Evolutionary conservation across 2,797 vertebrate species (phyloP).

Genomic region (Acropternis orthonyx): DNA sequence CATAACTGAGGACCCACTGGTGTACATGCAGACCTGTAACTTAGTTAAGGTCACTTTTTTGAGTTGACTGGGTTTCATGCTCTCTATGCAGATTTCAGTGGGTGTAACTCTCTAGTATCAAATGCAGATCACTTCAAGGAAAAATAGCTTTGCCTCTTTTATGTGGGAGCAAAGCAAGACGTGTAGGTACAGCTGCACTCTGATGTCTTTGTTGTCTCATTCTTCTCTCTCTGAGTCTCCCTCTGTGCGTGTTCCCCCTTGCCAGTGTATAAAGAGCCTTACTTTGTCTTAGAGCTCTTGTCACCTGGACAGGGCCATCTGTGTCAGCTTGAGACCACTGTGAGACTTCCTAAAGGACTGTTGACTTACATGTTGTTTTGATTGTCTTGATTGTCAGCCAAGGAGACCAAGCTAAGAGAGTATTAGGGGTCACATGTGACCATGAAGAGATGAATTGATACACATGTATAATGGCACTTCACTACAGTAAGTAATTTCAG

Average conservation of each 20-base stretch:
- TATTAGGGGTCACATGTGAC: background rate
- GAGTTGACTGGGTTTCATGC: background rate
- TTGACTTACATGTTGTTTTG: background rate
- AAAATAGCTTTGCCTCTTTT: background rate
- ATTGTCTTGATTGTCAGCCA: background rate
- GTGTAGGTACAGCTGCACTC: background rate
- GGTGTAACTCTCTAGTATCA: background rate
- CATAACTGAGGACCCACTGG: background rate
- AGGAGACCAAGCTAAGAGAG: background rate
- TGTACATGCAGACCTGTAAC: background rate
- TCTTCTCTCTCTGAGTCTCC: background rate
- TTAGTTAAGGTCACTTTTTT: background rate
- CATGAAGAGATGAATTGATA: background rate
- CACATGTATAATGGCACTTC: background rate
- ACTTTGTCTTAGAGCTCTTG: background rate
- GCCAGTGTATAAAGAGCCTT: background rate
- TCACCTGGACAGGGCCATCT: background rate
- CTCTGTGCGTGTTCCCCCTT: background rate
- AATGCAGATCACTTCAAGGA: background rate
- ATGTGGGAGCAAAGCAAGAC: rapidly evolving
- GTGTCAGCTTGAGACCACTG: background rate
- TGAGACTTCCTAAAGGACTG: background rate
- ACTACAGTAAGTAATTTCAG: background rate
- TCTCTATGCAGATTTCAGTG: background rate
- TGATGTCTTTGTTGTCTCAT: rapidly evolving